Evolutionary conservation across 2,888 invertebrate genomes (phyloP), one percentile per base, ranked within the genome.

Genomic region (Caenorhabditis sp.): DNA sequence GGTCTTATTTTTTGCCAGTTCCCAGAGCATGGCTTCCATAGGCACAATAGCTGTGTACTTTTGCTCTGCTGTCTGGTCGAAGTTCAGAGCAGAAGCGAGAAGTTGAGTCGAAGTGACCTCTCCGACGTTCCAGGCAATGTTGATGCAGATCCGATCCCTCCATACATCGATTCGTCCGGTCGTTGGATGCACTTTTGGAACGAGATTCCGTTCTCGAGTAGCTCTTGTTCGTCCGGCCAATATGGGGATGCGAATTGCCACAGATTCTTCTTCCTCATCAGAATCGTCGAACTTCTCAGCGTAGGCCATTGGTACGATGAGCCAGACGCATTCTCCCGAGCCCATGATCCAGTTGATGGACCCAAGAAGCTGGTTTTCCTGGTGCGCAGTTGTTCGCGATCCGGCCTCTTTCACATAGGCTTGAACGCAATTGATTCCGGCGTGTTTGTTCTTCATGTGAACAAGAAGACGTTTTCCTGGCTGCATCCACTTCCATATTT

Each of bases 101-200:
- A n/a, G n/a, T 14, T 73, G 73, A 0, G 38, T 38, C n/a, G 24
- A 14, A 0, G 24, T 61, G 10, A 38, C 16, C 19, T 59, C 38
- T n/a, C 35, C 59, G 22, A 72, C 49, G 44, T 72, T 72, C 72
- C 70, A 70, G 8, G 44, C 16, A 1, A 59, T 47, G n/a, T 59
- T 70, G n/a, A 22, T 31, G 8, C 59, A 59, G 24, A 10, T 28
- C 59, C 70, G 4, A 54, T 38, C 16, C 47, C 56, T 10, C 61
- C 51, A 16, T 38, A 35, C 1, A 73, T 44, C 35, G 63, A 8
- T 1, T 73, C 61, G 7, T 28, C 73, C 0, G 49, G 14, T 5
- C 63, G 49, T 24, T 73, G 73, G 24, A 56, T 49, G 47, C 61
- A 24, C 38, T 61, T 61, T 16, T 51, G 49, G n/a, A 51, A 58